Evolutionary conservation across 2,113 vertebrate species (phyloP), one percentile per base, ranked within the genome.

Genomic region (Patagioenas fasciata): DNA sequence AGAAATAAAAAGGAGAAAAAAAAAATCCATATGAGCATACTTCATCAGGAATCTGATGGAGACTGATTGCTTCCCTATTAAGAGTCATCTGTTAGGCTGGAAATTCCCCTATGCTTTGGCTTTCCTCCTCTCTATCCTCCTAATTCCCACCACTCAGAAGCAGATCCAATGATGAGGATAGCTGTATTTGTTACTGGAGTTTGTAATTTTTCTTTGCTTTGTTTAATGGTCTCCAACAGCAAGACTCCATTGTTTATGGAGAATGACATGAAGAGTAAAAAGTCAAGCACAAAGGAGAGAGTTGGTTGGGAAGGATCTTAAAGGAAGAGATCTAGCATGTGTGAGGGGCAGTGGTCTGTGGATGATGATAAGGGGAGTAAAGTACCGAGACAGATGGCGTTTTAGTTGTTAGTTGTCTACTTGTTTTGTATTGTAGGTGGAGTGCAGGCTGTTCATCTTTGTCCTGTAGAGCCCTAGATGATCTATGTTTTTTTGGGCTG

Each of bases 121-220:
- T 91, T 89, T 67, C 36, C 5, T 80, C 14, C 15, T 36, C 53
- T 75, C 7, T 19, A 1, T 32, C 16, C 47, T 86, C 23, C 18
- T n/a, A 21, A 50, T 40, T 79, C 31, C 62, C 28, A 31, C 13
- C 14, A 2, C 62, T 85, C 3, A 4, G 64, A 32, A 62, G 23
- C 4, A 67, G 61, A 36, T n/a, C 34, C 16, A 25, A 58, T 5
- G 56, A 13, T 51, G 71, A 58, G 57, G 79, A 56, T n/a, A n/a
- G 23, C 53, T 69, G 38, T 3, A 1, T 53, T 56, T 1, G 0
- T 21, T 51, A 5, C 64, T 40, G 23, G 56, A 38, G 40, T 80
- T 94, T 78, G 31, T 56, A 91, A 3, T 34, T 9, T 5, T 8
- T 51, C 15, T 42, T 16, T 44, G 42, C 17, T 80, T 50, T 42